phyloP scores from a whole-genome alignment of 2,888 invertebrate species.

The Pinctada fucata region DNA sequence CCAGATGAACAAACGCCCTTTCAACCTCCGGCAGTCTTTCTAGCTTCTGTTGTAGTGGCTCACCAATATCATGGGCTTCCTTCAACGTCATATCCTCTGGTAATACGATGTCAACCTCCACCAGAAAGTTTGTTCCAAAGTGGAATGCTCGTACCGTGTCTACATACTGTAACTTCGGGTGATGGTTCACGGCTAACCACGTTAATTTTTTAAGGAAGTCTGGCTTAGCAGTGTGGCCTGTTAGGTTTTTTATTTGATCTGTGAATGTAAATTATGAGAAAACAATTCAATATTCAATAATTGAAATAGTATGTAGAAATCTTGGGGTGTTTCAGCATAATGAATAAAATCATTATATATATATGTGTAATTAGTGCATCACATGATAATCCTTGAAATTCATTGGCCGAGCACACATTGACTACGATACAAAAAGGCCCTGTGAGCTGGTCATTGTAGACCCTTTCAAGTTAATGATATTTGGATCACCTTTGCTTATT shows the following conservation, averaged over 20 bases:
- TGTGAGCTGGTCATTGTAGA: too few species aligned
- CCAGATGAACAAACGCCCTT: conserved; percentile 79
- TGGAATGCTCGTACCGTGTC: conserved; percentile 79
- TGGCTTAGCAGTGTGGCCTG: conserved; percentile 74
- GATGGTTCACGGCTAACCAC: conserved; percentile 75
- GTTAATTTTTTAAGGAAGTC: conserved; percentile 75
- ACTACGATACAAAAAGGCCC: too few species aligned
- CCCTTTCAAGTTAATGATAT: too few species aligned
- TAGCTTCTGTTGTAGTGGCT: conserved; percentile 78
- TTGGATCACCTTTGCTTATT: too few species aligned
- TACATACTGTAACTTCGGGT: conserved; percentile 69
- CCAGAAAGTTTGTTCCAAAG: conserved; percentile 77
- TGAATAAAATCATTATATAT: too few species aligned
- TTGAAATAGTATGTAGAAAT: too few species aligned
- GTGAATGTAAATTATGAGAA: conserved; percentile 19
- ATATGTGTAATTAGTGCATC: too few species aligned
- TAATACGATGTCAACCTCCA: conserved; percentile 78
- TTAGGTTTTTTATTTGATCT: conserved; percentile 75
- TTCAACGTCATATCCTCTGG: conserved; percentile 76
- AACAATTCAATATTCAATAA: too few species aligned
- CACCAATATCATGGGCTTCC: conserved; percentile 78
- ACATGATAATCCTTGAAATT: too few species aligned
- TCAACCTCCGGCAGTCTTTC: conserved; percentile 78
- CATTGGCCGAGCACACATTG: too few species aligned
- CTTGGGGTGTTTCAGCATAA: too few species aligned